phyloP scores from a whole-genome alignment of 2,797 vertebrate species.

The Gadopsis marmoratus region DNA sequence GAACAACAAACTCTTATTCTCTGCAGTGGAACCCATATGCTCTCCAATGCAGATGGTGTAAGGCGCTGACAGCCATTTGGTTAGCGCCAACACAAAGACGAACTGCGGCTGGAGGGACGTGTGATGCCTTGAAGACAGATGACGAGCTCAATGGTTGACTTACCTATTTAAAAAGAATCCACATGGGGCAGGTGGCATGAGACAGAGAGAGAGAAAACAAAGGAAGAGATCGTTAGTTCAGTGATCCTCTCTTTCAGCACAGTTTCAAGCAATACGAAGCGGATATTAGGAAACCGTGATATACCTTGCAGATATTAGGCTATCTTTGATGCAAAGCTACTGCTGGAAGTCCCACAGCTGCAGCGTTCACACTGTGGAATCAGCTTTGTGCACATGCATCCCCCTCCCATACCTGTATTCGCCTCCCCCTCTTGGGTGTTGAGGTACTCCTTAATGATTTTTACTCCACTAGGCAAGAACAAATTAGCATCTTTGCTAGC shows the following conservation, averaged over 20 bases:
- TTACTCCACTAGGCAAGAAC: conserved; percentile 73
- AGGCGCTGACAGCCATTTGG: conserved; percentile 42
- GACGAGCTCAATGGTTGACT: conserved; percentile 52
- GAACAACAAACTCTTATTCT: conserved; percentile 27
- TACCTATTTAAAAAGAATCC: conserved; percentile 71
- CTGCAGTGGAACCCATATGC: conserved; percentile 34
- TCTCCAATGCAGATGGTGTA: conserved; percentile 44
- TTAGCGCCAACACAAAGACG: conserved; percentile 27
- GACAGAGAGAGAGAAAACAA: conserved; percentile 44
- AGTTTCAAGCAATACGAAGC: conserved; percentile 22
- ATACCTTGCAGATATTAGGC: conserved; percentile 34
- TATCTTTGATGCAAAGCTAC: conserved; percentile 55
- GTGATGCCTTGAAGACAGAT: neutral
- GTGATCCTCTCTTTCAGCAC: conserved; percentile 36
- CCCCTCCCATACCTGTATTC: conserved; percentile 46
- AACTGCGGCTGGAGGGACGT: neutral
- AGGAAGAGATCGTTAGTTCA: conserved; percentile 49
- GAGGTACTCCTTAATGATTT: conserved; percentile 76
- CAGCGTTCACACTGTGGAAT: conserved; percentile 32
- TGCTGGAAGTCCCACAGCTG: conserved; percentile 53
- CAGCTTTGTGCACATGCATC: conserved; percentile 28
- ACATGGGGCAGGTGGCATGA: conserved; percentile 50
- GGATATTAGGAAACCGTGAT: conserved; percentile 34
- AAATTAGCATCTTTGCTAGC: conserved; percentile 77
- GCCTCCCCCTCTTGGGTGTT: conserved; percentile 44